These are phyloP conservation scores for Parnassius apollo DNA, from an alignment of 2,888 invertebrate genomes.

Conservation along the genomic window DNA sequence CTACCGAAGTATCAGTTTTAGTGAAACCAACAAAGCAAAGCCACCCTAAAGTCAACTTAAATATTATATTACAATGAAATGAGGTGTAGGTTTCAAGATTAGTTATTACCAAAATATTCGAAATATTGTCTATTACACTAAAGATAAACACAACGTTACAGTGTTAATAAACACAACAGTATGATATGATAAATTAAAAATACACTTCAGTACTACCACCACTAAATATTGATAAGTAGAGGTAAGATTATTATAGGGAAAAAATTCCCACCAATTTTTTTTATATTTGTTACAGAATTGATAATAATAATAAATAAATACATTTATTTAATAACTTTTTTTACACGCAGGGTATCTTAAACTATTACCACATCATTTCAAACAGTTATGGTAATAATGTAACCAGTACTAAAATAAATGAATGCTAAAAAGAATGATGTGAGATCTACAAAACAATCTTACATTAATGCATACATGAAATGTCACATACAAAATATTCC, in stretches of 20 bases:
- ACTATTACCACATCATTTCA: no score
- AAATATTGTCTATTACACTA: constrained; percentile 46
- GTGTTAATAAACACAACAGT: constrained; percentile 40
- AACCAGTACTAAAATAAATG: constrained; percentile 1
- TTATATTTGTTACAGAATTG: no score
- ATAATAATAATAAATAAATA: no score
- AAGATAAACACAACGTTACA: constrained; percentile 58
- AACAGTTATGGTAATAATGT: background rate
- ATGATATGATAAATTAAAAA: constrained; percentile 39
- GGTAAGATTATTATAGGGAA: no score
- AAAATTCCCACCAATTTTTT: no score
- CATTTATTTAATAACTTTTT: no score
- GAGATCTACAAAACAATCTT: constrained; percentile 18
- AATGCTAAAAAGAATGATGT: constrained; percentile 10
- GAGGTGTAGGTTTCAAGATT: constrained; percentile 37
- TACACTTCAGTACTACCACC: constrained; percentile 30
- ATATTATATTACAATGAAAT: constrained; percentile 47
- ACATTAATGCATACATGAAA: constrained; percentile 2
- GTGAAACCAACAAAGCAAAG: constrained; percentile 38
- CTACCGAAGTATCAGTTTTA: constrained; percentile 33
- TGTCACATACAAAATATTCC: background rate
- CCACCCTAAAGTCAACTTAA: constrained; percentile 42
- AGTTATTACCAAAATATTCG: constrained; percentile 34
- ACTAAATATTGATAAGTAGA: background rate
- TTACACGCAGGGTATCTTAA: no score